A percentile compares a stretch with the other conserved stretches of the same genome.
Conservation (phyloP, 2,113 vertebrate species). For the Atrichornis clamosus region DNA sequence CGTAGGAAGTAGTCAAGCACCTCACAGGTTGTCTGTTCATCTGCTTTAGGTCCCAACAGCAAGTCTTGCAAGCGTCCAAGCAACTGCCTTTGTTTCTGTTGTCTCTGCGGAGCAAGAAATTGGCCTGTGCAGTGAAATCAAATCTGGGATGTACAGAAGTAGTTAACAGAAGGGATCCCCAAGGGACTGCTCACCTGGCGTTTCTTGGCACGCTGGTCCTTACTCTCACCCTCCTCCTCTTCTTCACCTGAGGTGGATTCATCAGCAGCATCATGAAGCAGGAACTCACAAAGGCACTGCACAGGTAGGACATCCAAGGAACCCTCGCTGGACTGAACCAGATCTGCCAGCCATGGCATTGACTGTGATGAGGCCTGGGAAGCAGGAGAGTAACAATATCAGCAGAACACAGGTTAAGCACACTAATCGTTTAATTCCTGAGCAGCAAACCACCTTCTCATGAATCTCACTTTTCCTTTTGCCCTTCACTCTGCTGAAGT, state of each 20-base stretch:
- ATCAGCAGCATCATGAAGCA: constrained; percentile 93
- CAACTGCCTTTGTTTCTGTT: constrained; percentile 94
- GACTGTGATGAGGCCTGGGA: constrained; percentile 93
- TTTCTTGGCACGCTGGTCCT: constrained; percentile 91
- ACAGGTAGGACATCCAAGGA: constrained; percentile 96
- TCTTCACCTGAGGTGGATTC: constrained; percentile 82
- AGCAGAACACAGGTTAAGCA: neutral
- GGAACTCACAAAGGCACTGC: constrained; percentile 96
- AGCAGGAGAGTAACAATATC: neutral
- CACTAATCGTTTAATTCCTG: neutral
- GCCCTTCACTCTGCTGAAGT: neutral
- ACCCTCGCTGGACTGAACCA: constrained; percentile 97
- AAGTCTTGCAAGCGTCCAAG: constrained; percentile 94
- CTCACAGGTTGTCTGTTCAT: constrained; percentile 95
- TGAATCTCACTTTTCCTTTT: neutral
- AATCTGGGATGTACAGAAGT: neutral
- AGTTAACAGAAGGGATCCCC: neutral
- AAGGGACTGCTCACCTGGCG: constrained; percentile 77
- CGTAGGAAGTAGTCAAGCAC: constrained; percentile 97
- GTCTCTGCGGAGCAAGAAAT: constrained; percentile 75
- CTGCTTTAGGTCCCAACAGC: constrained; percentile 89
- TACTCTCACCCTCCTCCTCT: constrained; percentile 92
- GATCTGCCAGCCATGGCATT: constrained; percentile 97
- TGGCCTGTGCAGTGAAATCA: neutral
- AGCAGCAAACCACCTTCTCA: neutral